Percentiles rank a stretch among this genome's conserved stretches.
phyloP scores from a whole-genome alignment of 64 coral and sea anemone species.

The Montipora foliosa region DNA sequence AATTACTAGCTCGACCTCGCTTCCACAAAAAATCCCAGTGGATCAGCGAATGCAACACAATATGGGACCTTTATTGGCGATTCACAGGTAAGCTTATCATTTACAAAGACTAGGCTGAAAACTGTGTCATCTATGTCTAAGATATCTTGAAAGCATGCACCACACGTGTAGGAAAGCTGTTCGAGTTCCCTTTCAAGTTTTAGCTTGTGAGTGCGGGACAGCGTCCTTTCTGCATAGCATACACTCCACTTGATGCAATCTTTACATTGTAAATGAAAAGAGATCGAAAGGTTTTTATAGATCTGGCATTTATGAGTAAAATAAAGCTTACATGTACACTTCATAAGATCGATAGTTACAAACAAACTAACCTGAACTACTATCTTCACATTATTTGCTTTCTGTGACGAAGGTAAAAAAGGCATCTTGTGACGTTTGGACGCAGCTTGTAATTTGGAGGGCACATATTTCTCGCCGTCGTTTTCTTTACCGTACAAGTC shows the following conservation, averaged over 20 bases:
- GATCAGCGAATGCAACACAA: constrained; percentile 47
- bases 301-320: neutral
- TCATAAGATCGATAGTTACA: constrained; percentile 35
- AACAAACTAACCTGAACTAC: constrained; percentile 62
- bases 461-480: constrained; percentile 37
- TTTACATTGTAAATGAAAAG: neutral
- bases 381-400: constrained; percentile 70
- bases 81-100: constrained; percentile 59
- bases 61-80: constrained; percentile 47
- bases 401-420: constrained; percentile 70
- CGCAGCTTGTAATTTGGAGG: constrained; percentile 60
- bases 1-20: constrained; percentile 46
- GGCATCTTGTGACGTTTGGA: constrained; percentile 45
- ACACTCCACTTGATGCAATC: too few relatives aligned
- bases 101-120: constrained; percentile 49
- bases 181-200: constrained; percentile 59
- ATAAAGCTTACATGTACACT: constrained; percentile 9
- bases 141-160: constrained; percentile 68
- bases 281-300: neutral
- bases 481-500: constrained; percentile 71
- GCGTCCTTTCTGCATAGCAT: too few relatives aligned
- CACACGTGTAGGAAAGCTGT: constrained; percentile 57
- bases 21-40: constrained; percentile 57
- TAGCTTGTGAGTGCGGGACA: too few relatives aligned
- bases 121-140: constrained; percentile 23